These are phyloP conservation scores for Cathartes aura DNA, from an alignment of 2,113 vertebrate genomes.

Conservation along the genomic window DNA sequence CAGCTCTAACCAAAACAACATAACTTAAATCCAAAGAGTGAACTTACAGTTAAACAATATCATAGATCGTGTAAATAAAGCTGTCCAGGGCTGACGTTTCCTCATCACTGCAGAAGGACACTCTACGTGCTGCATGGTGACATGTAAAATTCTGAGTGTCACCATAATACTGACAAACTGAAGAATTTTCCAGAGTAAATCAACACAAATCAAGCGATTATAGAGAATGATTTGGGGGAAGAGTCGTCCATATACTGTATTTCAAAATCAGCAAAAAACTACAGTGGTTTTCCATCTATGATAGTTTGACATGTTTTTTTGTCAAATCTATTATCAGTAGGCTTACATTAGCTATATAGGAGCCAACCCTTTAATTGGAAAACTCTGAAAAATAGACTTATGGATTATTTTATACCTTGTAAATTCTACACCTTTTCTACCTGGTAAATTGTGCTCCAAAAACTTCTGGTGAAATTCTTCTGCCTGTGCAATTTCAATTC, in stretches of 20 bases:
- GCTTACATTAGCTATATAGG: background rate
- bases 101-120: background rate
- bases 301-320: background rate
- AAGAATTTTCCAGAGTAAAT: background rate
- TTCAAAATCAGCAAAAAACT: background rate
- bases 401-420: background rate
- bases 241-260: background rate
- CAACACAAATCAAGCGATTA: background rate
- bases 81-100: background rate
- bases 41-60: background rate
- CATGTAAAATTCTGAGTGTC: background rate
- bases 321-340: background rate
- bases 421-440: background rate
- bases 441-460: background rate
- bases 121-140: rapidly evolving
- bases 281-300: background rate
- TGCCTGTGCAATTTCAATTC: background rate
- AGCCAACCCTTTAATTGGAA: background rate
- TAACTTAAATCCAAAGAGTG: background rate
- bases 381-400: background rate
- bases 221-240: background rate
- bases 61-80: background rate
- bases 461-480: background rate
- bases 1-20: background rate
- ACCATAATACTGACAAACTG: background rate